These are phyloP conservation scores for Rhamnusium bicolor DNA, from an alignment of 2,888 invertebrate species.

Conservation along the genomic window DNA sequence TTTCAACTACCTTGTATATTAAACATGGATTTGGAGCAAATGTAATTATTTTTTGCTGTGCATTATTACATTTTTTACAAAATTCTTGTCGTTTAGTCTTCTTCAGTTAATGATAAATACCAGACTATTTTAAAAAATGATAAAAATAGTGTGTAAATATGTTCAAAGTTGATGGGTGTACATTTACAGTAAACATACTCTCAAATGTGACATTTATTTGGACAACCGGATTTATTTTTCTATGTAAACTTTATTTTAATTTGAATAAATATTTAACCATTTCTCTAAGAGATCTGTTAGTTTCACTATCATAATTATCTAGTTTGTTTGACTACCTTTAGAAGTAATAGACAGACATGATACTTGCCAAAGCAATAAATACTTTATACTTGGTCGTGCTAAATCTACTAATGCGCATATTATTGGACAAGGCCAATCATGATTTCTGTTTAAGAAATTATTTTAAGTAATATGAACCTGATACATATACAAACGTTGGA, in stretches of 20 bases:
- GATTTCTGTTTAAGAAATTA: background rate
- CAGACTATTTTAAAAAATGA: slow-evolving; percentile 1
- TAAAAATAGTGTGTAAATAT: slow-evolving; percentile 18
- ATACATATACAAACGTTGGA: background rate
- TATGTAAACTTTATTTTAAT: background rate
- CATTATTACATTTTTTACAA: too few species aligned
- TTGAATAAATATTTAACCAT: slow-evolving; percentile 20
- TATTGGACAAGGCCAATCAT: background rate
- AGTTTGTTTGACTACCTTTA: slow-evolving; percentile 22
- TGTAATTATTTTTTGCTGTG: too few species aligned
- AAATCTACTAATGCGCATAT: background rate
- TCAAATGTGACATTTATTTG: slow-evolving; percentile 28
- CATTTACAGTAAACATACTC: slow-evolving; percentile 1
- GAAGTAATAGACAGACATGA: background rate
- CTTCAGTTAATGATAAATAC: too few species aligned
- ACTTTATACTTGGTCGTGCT: background rate
- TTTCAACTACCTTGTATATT: too few species aligned
- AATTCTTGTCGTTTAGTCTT: too few species aligned
- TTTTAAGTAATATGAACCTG: background rate
- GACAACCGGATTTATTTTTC: slow-evolving; percentile 9
- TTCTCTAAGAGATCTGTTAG: slow-evolving; percentile 11
- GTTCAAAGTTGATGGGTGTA: slow-evolving; percentile 9
- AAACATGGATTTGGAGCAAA: too few species aligned
- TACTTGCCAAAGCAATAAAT: slow-evolving; percentile 2
- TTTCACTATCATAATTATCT: slow-evolving; percentile 26